phyloP scores from a whole-genome alignment of 2,888 invertebrate species.

The Rutpela maculata region DNA sequence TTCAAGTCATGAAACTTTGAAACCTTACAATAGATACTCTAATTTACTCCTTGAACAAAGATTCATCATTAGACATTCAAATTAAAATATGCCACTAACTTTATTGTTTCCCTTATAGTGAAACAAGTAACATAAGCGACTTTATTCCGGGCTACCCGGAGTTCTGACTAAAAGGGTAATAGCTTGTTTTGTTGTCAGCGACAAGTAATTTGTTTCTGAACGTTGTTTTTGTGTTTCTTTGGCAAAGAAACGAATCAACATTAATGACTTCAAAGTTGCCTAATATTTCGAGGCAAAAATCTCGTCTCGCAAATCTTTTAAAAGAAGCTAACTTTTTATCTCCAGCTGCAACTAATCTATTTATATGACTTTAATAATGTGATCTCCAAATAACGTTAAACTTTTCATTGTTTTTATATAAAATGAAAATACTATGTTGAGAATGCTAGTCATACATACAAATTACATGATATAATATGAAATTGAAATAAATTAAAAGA shows the following conservation, averaged over 20 bases:
- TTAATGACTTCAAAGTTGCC: neutral
- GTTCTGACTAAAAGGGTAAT: constrained; percentile 1
- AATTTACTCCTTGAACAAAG: neutral
- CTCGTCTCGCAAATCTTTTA: neutral
- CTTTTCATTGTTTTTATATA: too few relatives aligned
- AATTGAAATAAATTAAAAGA: too few relatives aligned
- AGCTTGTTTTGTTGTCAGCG: neutral
- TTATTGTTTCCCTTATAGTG: neutral
- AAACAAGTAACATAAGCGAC: too few relatives aligned
- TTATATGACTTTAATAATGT: neutral
- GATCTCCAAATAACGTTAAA: neutral
- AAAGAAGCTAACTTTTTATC: neutral
- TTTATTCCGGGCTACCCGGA: constrained; percentile 2
- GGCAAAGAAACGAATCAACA: constrained; percentile 1
- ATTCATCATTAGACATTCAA: neutral
- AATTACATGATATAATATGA: too few relatives aligned
- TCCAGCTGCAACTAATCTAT: neutral
- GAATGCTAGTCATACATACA: too few relatives aligned
- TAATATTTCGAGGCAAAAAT: neutral
- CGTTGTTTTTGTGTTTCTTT: neutral
- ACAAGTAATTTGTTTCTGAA: constrained; percentile 7
- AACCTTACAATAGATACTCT: neutral
- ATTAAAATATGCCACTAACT: neutral
- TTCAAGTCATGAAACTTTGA: neutral
- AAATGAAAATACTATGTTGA: too few relatives aligned